Evolutionary conservation across 2,797 vertebrate genomes (phyloP), one percentile per base, ranked within the genome.

Genomic region (Thripadectes ignobilis): DNA sequence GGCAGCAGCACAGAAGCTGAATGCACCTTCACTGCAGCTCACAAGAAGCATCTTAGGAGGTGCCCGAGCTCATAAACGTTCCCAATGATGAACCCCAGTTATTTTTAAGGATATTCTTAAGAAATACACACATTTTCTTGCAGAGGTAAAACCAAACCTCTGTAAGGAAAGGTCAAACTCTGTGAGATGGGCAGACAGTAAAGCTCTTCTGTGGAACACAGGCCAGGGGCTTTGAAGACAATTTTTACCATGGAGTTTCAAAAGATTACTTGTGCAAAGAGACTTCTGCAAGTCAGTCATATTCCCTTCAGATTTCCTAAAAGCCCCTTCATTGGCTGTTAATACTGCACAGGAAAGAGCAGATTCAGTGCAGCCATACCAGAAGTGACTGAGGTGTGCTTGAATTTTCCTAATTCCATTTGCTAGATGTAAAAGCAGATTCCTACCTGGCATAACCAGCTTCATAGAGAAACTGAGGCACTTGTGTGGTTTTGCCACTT

Each of bases 381-480:
- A 68, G 24, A 84, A 68, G 30, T 17, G 38, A 79, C 7, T 9
- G 66, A 82, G 61, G 45, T 89, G 46, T 32, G 59, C 5, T 7
- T 34, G 16, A 49, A 32, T 58, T 39, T 12, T 54, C 41, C 39
- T n/a, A 16, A 29, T 38, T 26, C 17, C 59, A 24, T 26, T 22
- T 72, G 23, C 38, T 51, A 57, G 34, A 48, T 1, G 16, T 1
- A 51, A 73, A 77, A 48, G 22, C 13, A 0, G 3, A 12, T 2
- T 54, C 77, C 15, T 97, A 99, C 99, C 99, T 99, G 96, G 98
- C 97, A 43, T 99, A 99, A 77, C 99, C 99, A 2, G 99, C 99
- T 95, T 99, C 99, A 14, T 99, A 99, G n/a, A 99, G 98, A 55
- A 99, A 99, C 98, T 99, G 99, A 32, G 99, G 99, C 63, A 99